phyloP scores from a whole-genome alignment of 1,140 invertebrate genomes.

The Drosophila tsacasi region DNA sequence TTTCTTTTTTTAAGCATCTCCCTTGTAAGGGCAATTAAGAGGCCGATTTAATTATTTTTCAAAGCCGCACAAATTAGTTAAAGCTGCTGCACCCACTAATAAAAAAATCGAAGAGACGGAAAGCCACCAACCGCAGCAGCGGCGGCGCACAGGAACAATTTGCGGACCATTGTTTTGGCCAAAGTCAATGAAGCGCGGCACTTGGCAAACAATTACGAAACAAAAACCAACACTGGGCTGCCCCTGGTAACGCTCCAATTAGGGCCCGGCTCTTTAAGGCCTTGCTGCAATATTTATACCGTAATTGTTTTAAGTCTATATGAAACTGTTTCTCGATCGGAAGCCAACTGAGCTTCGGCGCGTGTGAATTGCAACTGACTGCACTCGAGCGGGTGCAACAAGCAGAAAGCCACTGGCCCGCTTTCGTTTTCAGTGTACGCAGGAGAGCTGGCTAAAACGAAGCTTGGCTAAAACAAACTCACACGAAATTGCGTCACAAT shows the following conservation, averaged over 20 bases:
- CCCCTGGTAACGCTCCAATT: conserved; percentile 52
- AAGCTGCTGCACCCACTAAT: conserved; percentile 35
- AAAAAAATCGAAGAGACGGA: neutral
- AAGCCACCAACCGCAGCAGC: conserved; percentile 21
- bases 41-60: conserved; percentile 36
- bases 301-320: conserved; percentile 29
- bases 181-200: conserved; percentile 45
- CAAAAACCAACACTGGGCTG: neutral
- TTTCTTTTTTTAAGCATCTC: neutral
- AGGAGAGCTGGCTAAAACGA: conserved; percentile 29
- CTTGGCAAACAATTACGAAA: conserved; percentile 39
- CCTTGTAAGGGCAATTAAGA: conserved; percentile 35
- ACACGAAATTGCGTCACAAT: conserved; percentile 76
- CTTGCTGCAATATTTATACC: conserved; percentile 28
- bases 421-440: conserved; percentile 73
- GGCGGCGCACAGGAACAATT: conserved; percentile 16
- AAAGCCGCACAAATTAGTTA: conserved; percentile 36
- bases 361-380: conserved; percentile 64
- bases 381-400: conserved; percentile 8
- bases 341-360: conserved; percentile 64
- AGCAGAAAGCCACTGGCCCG: conserved; percentile 24
- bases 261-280: conserved; percentile 18
- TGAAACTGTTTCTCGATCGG: conserved; percentile 14
- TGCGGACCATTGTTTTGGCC: conserved; percentile 22
- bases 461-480: conserved; percentile 67